Evolutionary conservation across 2,797 vertebrate species (phyloP).

Genomic region (Scleropages formosus): DNA sequence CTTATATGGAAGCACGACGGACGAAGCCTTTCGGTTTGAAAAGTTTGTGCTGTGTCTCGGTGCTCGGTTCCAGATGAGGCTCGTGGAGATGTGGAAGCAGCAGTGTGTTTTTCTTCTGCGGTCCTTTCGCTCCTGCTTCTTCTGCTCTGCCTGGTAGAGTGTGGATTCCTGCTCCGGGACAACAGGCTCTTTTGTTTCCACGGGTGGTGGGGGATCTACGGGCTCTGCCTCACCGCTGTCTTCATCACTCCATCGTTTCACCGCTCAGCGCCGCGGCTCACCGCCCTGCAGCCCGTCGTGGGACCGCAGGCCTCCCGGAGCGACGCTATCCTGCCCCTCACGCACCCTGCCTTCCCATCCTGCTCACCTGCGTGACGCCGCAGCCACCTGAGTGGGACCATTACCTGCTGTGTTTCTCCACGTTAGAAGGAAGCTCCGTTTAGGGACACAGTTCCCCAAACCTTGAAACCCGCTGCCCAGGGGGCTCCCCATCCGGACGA

Average conservation of each 20-base stretch:
- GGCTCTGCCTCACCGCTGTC: constrained; percentile 29
- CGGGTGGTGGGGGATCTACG: constrained; percentile 39
- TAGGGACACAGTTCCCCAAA: no score
- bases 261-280: no score
- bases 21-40: constrained; percentile 72
- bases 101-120: constrained; percentile 39
- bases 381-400: neutral
- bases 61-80: neutral
- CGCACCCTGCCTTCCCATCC: no score
- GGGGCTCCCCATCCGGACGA: neutral
- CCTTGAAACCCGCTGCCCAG: neutral
- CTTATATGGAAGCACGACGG: constrained; percentile 74
- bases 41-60: neutral
- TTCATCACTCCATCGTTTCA: no score
- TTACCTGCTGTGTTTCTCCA: neutral
- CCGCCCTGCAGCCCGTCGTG: neutral
- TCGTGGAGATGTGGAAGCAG: constrained; percentile 41
- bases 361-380: neutral
- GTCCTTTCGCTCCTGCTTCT: constrained; percentile 40
- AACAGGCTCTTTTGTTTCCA: constrained; percentile 55
- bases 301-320: no score
- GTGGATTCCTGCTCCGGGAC: neutral
- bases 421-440: neutral
- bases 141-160: neutral
- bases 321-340: no score